Conservation (phyloP, 2,113 vertebrate genomes). For the Acanthochromis polyacanthus region DNA sequence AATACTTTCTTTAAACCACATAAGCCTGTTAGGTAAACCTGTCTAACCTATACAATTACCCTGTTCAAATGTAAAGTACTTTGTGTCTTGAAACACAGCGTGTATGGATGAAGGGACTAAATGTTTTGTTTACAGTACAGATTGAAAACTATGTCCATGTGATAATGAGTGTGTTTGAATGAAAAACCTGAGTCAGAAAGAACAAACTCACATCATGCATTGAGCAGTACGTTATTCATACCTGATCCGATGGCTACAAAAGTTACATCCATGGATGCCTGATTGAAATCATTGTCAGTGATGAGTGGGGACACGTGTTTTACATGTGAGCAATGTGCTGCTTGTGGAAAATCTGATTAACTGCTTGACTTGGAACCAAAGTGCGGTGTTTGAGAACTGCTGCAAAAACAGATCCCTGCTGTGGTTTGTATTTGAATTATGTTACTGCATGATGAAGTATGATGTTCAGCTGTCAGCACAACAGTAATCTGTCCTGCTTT, state of each 20-base stretch:
- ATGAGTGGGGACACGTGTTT: not conserved
- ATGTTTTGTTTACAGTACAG: accelerated
- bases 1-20: conserved; percentile 50
- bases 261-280: not conserved
- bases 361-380: not conserved
- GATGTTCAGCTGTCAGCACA: not conserved
- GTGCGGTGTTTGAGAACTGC: not conserved
- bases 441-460: not conserved
- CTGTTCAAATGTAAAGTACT: conserved; percentile 8
- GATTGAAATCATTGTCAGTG: not conserved
- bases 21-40: conserved; percentile 23
- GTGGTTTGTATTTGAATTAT: not conserved
- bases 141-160: not conserved
- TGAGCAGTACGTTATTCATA: not conserved
- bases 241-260: conserved; percentile 9
- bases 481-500: conserved; percentile 3
- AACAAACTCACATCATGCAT: not conserved
- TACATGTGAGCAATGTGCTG: conserved; percentile 1
- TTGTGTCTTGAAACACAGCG: not conserved
- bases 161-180: not conserved
- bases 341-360: conserved; percentile 26
- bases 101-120: not conserved
- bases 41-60: not conserved
- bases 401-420: conserved; percentile 3
- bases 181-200: not conserved